Base-by-base conservation (phyloP, 2,113 vertebrate species). In the Microtus oregoni region DNA sequence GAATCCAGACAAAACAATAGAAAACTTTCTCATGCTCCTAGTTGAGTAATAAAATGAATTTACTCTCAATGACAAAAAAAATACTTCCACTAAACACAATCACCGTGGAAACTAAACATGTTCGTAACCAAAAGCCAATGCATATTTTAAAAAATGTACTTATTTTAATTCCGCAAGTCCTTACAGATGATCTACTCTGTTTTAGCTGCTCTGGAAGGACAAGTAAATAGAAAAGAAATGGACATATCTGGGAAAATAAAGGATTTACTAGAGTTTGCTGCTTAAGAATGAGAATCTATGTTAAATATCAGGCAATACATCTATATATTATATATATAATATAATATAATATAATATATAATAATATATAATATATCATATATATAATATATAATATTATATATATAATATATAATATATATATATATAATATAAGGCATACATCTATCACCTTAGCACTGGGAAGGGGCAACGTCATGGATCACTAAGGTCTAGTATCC, bases 11-110 rank as follows among this genome's bases (percentile, higher is more conserved):
- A 73, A 77, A 89, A 20, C 58, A 11, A 63, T 70, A n/a, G 52
- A 92, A 86, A 63, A 15, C 88, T 92, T 76, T 86, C 50, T 95
- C 65, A 86, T 50, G 14, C 4, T 68, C 14, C 58, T 11, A 38
- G 24, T 38, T 94, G 26, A 92, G 41, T 88, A 90, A 94, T 77
- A 85, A 95, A 85, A 79, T 86, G 70, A 63, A 91, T 78, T 58
- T 92, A 81, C 38, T 90, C 77, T 89, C 26, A 22, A 41, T 91
- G 91, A 95, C 50, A 41, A 92, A 92, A 58, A 89, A 96, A 92
- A 88, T 61, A 28, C 17, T 96, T 94, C 82, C 44, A 44, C 83
- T 78, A 91, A 93, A 58, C 38, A 52, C 41, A 28, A 44, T 96
- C 52, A 90, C 79, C 2, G 50, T 91, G 63, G 78, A 90, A 85